These are phyloP conservation scores for Porites cylindrica DNA, from an alignment of 92 coral and sea anemone genomes.

Conservation along the genomic window DNA sequence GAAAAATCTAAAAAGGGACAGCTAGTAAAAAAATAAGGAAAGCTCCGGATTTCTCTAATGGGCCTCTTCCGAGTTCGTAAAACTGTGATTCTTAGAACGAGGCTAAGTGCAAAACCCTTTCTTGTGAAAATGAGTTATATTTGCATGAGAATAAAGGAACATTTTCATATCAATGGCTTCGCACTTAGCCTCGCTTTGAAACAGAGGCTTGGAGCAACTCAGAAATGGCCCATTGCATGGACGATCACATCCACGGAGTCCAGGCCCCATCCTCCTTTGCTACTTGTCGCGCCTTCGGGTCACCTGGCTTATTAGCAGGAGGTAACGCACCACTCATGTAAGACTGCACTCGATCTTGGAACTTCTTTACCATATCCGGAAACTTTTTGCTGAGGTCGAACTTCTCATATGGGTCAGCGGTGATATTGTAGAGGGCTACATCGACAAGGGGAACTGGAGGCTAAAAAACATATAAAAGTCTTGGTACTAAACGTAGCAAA, in stretches of 20 bases:
- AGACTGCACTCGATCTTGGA: slow-evolving; percentile 72
- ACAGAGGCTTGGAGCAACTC: no score
- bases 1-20: no score
- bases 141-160: no score
- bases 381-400: slow-evolving; percentile 59
- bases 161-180: no score
- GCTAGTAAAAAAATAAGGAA: no score
- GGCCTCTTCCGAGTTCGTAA: no score
- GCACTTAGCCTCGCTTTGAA: no score
- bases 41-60: no score
- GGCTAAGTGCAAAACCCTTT: no score
- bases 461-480: background rate
- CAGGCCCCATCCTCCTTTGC: slow-evolving; percentile 79
- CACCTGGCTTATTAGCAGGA: slow-evolving; percentile 73
- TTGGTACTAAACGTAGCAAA: background rate
- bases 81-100: no score
- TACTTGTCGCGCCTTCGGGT: slow-evolving; percentile 67
- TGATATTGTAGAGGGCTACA: slow-evolving; percentile 79
- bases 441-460: slow-evolving; percentile 35
- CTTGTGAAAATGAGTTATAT: no score
- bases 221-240: background rate
- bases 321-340: slow-evolving; percentile 73
- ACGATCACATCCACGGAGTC: slow-evolving; percentile 75
- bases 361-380: slow-evolving; percentile 68
- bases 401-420: slow-evolving; percentile 88